Evolutionary conservation across 2,888 invertebrate genomes (phyloP), one percentile per base, ranked within the genome.

Genomic region (Cepaea hortensis): DNA sequence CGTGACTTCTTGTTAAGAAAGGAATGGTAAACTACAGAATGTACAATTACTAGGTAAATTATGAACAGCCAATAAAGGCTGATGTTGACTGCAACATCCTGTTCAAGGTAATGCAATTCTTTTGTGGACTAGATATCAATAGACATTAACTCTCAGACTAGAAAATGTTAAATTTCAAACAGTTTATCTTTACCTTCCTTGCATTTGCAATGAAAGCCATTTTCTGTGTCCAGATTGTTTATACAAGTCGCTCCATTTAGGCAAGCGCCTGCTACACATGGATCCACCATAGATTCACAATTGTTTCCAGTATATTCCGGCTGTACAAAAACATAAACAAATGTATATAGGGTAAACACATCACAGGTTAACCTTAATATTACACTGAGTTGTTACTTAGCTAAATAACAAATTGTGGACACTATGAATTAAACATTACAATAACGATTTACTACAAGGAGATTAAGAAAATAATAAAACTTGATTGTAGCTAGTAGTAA

Each of bases 221-320:
- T 73, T 6, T 61, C 62, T 35, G 77, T 20, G 97, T 90, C 97
- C 96, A 91, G 98, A 79, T 61, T 55, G 9, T 23, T 46, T 9
- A n/a, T n/a, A 85, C 88, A 88, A 11, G 62, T 48, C 3, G 86
- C 85, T n/a, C 90, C 91, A 86, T 91, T 85, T 13, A 82, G 55
- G 89, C 92, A 92, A 11, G 90, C 89, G 13, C 83, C 72, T 55
- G 85, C 81, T 11, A 70, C 76, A 89, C 91, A 92, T 20, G 89
- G 88, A 46, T 91, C 87, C n/a, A 88, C 81, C 13, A 82, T 81
- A 9, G 65, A 62, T 62, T 91, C 90, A 91, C 92, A 92, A 20
- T 87, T 79, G 4, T 79, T 11, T 15, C 91, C 91, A 35, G 89
- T 90, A 84, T 87, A 91, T 55, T 90, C 92, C 90, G 88, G 73